Percentiles rank a stretch among this genome's conserved stretches.
phyloP scores from a whole-genome alignment of 64 coral and sea anemone species.

The Anthopleura sola region DNA sequence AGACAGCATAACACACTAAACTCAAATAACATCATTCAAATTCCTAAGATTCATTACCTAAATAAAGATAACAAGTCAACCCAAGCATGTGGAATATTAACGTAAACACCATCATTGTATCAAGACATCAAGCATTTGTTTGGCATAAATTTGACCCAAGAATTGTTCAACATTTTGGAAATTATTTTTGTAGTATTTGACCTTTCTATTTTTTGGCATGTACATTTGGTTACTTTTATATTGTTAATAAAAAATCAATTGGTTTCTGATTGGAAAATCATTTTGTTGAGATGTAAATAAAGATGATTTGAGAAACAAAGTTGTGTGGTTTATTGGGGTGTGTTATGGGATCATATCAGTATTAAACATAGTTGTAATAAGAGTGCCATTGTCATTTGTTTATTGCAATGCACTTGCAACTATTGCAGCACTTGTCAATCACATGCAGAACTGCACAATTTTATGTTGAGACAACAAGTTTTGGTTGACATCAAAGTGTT shows the following conservation, averaged over 20 bases:
- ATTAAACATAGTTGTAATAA: too few species aligned
- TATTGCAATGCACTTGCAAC: too few species aligned
- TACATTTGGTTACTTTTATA: neutral
- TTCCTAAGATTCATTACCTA: neutral
- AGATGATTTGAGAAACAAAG: neutral
- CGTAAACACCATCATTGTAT: too few species aligned
- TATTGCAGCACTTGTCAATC: too few species aligned
- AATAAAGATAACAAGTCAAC: too few species aligned
- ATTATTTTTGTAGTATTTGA: neutral
- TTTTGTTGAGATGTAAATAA: neutral
- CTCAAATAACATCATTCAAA: neutral
- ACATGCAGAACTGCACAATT: too few species aligned
- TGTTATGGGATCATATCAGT: neutral
- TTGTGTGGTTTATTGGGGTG: neutral
- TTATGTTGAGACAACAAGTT: too few species aligned
- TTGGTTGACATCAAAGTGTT: too few species aligned
- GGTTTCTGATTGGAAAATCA: neutral
- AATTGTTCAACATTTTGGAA: neutral
- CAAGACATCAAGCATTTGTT: neutral
- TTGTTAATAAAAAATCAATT: neutral
- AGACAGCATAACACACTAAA: conserved; percentile 41
- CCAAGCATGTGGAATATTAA: neutral
- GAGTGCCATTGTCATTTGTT: too few species aligned
- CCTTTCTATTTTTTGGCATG: neutral
- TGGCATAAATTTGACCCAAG: neutral